Evolutionary conservation across 2,113 vertebrate genomes (phyloP), one percentile per base, ranked within the genome.

Genomic region (Recurvirostra avosetta): DNA sequence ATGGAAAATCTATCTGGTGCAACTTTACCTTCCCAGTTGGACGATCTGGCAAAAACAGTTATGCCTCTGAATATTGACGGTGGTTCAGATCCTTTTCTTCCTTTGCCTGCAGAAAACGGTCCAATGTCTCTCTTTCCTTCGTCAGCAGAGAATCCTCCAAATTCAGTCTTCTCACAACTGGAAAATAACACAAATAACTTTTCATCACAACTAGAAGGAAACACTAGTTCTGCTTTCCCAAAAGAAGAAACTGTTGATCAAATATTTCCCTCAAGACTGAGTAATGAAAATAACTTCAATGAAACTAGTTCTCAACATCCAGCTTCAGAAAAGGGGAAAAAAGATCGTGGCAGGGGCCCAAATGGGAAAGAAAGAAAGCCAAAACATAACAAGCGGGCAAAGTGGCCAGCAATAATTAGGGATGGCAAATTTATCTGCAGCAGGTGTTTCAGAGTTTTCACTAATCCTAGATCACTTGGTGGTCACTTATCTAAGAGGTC

Each of bases 351-450:
- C 25, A 95, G 94, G 49, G 94, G 87, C 41, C 97, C 97, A 29
- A 97, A 98, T 59, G 84, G 96, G 25, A 98, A 97, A 82, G 98
- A 98, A 77, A 99, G 97, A 92, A 98, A 96, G 67, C 96, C 97
- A 59, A 99, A 98, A 93, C 99, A 98, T 86, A 99, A 98, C 95
- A 99, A 97, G 94, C 98, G 99, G 90, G 98, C 98, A 56, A 99
- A 99, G 80, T 99, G 99, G 98, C 99, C 99, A 63, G 99, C 99
- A 56, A 99, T 99, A 90, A 97, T 99, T 68, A 98, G 98, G 96
- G 99, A 99, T 94, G 99, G 99, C 9, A 99, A 99, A 96, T 99
- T 99, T 95, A 98, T 99, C 92, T 99, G 99, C 91, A 98, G 99
- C 83, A 98, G 99, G 66, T 99, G 99, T 98, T 99, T 98, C 84